Evolutionary conservation across 2,113 vertebrate genomes (phyloP), one percentile per base, ranked within the genome.

Genomic region (Campylomormyrus numenius): DNA sequence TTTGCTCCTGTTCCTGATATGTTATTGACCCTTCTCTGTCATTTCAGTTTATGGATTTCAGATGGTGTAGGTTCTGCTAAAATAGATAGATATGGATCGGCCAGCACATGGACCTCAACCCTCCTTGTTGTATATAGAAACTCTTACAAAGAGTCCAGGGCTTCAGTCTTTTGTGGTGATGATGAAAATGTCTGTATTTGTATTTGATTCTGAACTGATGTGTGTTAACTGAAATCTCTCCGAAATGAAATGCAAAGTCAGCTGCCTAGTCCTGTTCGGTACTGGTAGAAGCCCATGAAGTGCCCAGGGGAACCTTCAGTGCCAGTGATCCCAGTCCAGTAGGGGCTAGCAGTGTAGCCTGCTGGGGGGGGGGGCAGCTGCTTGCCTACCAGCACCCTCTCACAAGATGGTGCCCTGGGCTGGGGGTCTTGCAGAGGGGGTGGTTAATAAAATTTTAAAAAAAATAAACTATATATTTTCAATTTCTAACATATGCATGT

Each of bases 41-140:
- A 70, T 70, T 70, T 66, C 62, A 66, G 62, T 31, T 66, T 66
- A 66, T 66, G 62, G 62, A 77, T 77, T 77, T 80, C 74, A 80
- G 74, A 80, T 70, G 27, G 10, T 10, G 62, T 31, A 15, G n/a
- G 62, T 70, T 70, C 62, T 70, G 27, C 62, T 70, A 31, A 70
- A 70, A 70, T 13, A 31, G 62, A 70, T 70, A 11, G 62, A 70
- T 31, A 31, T 70, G 62, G 62, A 70, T 42, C 4, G 6, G 0
- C 1, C 35, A 42, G 74, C 74, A 80, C 27, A 70, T 13, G 10
- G 10, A 70, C 62, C 62, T 70, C 3, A 17, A 17, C 35, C 15
- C 15, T 80, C 74, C 31, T 42, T 35, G 31, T 17, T 17, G 15
- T 80, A 39, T 42, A 42, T 17, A 39, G 13, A 42, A 42, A 42